These are phyloP conservation scores for Euplagia quadripunctaria DNA, from an alignment of 2,888 invertebrate species.

Conservation along the genomic window DNA sequence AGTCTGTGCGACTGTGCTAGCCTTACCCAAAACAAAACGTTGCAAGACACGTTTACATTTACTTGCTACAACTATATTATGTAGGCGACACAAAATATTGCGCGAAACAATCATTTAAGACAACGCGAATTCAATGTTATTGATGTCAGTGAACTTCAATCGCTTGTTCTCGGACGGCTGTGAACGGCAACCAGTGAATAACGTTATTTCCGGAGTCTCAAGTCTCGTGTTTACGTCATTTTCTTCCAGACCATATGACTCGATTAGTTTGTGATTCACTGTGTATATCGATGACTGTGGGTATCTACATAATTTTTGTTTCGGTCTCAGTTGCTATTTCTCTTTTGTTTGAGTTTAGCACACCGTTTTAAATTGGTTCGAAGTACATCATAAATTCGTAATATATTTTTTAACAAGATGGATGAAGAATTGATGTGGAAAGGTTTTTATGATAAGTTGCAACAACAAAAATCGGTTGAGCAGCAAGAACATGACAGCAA, in stretches of 20 bases:
- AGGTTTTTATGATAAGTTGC: slow-evolving; percentile 90
- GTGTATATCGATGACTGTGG: slow-evolving; percentile 55
- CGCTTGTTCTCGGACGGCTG: slow-evolving; percentile 41
- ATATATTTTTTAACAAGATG: slow-evolving; percentile 64
- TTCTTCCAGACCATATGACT: slow-evolving; percentile 72
- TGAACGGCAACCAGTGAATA: slow-evolving; percentile 38
- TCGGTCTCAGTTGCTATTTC: slow-evolving; percentile 41
- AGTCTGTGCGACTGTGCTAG: slow-evolving; percentile 60
- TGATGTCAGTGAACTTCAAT: slow-evolving; percentile 67
- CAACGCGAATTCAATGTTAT: slow-evolving; percentile 27
- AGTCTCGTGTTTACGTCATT: slow-evolving; percentile 78
- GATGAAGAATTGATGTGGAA: slow-evolving; percentile 94
- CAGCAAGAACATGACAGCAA: slow-evolving; percentile 90
- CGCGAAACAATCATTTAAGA: not conserved
- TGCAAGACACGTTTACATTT: slow-evolving; percentile 44
- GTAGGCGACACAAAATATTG: slow-evolving; percentile 9
- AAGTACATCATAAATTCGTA: slow-evolving; percentile 18
- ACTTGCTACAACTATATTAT: not conserved
- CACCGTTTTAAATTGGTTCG: slow-evolving; percentile 4
- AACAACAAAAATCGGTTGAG: slow-evolving; percentile 88
- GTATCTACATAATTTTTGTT: slow-evolving; percentile 61
- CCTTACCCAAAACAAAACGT: slow-evolving; percentile 66
- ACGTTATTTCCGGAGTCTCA: slow-evolving; percentile 64
- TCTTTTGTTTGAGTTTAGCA: slow-evolving; percentile 23
- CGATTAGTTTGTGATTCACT: slow-evolving; percentile 74